Evolutionary conservation across 2,888 invertebrate species (phyloP).

Genomic region (Stegophylla sp.): DNA sequence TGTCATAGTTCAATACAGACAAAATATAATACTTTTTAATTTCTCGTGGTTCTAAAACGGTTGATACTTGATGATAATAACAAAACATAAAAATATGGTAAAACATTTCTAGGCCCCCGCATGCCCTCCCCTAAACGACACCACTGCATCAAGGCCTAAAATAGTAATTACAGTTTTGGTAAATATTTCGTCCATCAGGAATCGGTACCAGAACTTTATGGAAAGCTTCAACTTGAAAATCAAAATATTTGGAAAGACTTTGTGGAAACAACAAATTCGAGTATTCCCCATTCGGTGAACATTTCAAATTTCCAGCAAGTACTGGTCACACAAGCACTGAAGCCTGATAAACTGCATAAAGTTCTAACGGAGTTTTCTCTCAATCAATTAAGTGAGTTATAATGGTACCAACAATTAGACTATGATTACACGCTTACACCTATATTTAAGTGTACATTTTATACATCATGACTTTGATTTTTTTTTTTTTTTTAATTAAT

Average conservation of each 20-base stretch:
- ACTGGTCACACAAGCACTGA: constrained; percentile 77
- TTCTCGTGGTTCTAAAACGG: too few relatives aligned
- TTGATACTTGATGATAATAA: too few relatives aligned
- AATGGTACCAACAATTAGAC: background rate
- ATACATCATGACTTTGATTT: background rate
- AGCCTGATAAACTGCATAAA: constrained; percentile 83
- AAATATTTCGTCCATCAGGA: constrained; percentile 65
- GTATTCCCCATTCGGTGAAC: constrained; percentile 66
- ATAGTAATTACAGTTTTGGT: too few relatives aligned
- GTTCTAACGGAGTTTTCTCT: constrained; percentile 76
- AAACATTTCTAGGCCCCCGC: too few relatives aligned
- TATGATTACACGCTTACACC: background rate
- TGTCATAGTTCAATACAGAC: too few relatives aligned
- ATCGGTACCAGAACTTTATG: constrained; percentile 71
- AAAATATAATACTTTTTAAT: too few relatives aligned
- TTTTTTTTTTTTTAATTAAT: too few relatives aligned
- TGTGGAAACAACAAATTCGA: constrained; percentile 69
- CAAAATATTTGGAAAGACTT: constrained; percentile 74
- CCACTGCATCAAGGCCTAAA: too few relatives aligned
- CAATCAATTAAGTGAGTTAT: constrained; percentile 60
- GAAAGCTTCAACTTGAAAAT: constrained; percentile 71
- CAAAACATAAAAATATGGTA: too few relatives aligned
- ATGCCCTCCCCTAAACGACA: too few relatives aligned
- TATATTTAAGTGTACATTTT: background rate
- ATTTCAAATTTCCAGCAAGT: constrained; percentile 82